Percentiles rank a stretch among this genome's conserved stretches.
Conservation (phyloP, 2,113 vertebrate genomes). For the Lepisosteus oculatus region DNA sequence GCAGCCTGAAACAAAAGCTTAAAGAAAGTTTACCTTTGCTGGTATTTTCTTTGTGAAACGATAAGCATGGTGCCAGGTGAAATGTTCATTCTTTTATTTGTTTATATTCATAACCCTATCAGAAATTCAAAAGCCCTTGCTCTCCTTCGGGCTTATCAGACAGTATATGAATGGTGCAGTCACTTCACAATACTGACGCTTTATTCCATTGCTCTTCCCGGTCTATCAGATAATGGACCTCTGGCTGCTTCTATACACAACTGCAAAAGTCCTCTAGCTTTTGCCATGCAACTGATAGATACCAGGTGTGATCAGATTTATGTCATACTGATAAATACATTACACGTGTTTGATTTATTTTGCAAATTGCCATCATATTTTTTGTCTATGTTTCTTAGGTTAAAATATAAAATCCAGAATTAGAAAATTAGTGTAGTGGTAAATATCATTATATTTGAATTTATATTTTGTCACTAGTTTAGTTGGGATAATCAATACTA, state of each 20-base stretch:
- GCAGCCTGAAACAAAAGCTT: slow-evolving; percentile 72
- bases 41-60: slow-evolving; percentile 71
- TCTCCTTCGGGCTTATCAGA: slow-evolving; percentile 68
- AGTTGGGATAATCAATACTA: no score
- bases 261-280: slow-evolving; percentile 37
- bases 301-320: no score
- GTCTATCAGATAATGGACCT: slow-evolving; percentile 71
- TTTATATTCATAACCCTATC: slow-evolving; percentile 77
- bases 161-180: slow-evolving; percentile 66
- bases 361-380: no score
- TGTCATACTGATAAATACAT: no score
- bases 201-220: slow-evolving; percentile 50
- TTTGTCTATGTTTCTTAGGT: no score
- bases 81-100: slow-evolving; percentile 79
- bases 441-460: no score
- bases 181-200: slow-evolving; percentile 70
- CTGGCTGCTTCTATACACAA: slow-evolving; percentile 76
- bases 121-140: slow-evolving; percentile 71
- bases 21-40: slow-evolving; percentile 54
- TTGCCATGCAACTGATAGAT: no score
- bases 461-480: no score
- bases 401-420: no score
- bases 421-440: no score
- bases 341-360: no score
- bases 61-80: slow-evolving; percentile 73